These are phyloP conservation scores for Lucilia cuprina DNA, from an alignment of 1,140 invertebrate genomes.

Conservation along the genomic window DNA sequence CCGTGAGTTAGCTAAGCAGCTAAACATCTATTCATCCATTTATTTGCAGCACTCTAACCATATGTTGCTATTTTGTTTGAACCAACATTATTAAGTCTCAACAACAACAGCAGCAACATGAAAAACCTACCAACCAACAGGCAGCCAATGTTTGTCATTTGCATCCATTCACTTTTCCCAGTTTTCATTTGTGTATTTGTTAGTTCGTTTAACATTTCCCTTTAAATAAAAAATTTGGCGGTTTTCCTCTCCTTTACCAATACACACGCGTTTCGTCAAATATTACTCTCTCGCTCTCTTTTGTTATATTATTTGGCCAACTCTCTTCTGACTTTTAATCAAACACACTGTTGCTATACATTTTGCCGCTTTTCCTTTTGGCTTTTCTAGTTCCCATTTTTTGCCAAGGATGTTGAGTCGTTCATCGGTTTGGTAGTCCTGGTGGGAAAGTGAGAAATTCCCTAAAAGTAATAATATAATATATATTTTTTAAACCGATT, in stretches of 20 bases:
- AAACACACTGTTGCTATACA: conserved; percentile 29
- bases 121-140: neutral
- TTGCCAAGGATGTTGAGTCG: too few species aligned
- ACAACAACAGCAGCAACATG: too few species aligned
- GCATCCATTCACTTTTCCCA: neutral
- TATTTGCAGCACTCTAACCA: too few species aligned
- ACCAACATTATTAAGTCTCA: too few species aligned
- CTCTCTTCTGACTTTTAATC: conserved; percentile 4
- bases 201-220: neutral
- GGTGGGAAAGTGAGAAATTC: too few species aligned
- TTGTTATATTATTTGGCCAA: neutral
- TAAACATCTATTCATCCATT: neutral
- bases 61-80: too few species aligned
- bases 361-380: conserved; percentile 22
- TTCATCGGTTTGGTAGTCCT: too few species aligned
- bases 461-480: too few species aligned
- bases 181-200: neutral
- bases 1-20: too few species aligned
- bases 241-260: neutral
- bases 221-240: neutral
- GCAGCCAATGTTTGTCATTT: neutral
- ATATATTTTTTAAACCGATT: too few species aligned
- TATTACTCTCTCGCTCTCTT: neutral
- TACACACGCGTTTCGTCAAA: too few species aligned
- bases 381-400: neutral